A percentile compares a stretch with the other conserved stretches of the same genome.
Evolutionary conservation across 2,888 invertebrate species (phyloP).

Genomic region (Neocrepidodera transversa): DNA sequence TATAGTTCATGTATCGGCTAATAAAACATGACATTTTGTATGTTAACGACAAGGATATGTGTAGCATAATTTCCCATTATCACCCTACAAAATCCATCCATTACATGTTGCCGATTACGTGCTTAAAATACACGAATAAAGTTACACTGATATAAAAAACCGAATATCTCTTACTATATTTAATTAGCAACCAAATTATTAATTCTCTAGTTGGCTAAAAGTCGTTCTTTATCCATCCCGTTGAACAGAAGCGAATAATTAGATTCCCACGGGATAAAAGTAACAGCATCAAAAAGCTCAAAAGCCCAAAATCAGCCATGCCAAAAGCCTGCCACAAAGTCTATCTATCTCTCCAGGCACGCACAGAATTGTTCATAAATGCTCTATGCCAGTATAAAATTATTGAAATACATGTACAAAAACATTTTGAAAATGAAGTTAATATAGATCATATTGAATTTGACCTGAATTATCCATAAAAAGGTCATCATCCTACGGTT

Average conservation of each 20-base stretch:
- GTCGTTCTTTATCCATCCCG: slow-evolving; percentile 1
- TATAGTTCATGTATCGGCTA: background rate
- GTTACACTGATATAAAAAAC: background rate
- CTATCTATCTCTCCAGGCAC: slow-evolving; percentile 4
- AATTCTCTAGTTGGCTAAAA: no score
- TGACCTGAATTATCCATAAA: no score
- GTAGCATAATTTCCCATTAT: background rate
- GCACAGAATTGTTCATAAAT: no score
- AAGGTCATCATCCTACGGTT: no score
- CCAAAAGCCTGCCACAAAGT: background rate
- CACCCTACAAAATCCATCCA: background rate
- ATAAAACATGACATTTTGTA: slow-evolving; percentile 1
- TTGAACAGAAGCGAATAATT: slow-evolving; percentile 3
- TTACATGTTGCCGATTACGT: background rate
- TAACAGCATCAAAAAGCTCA: slow-evolving; percentile 5
- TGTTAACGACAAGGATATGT: background rate
- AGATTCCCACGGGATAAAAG: slow-evolving; percentile 14
- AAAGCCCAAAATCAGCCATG: slow-evolving; percentile 10
- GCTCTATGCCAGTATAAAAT: no score
- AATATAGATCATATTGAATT: no score
- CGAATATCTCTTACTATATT: no score
- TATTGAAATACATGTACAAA: no score
- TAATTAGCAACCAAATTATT: no score
- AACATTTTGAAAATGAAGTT: no score
- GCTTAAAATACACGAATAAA: background rate